These are phyloP conservation scores for Eupeodes luniger DNA, from an alignment of 2,888 invertebrate genomes.

Conservation along the genomic window DNA sequence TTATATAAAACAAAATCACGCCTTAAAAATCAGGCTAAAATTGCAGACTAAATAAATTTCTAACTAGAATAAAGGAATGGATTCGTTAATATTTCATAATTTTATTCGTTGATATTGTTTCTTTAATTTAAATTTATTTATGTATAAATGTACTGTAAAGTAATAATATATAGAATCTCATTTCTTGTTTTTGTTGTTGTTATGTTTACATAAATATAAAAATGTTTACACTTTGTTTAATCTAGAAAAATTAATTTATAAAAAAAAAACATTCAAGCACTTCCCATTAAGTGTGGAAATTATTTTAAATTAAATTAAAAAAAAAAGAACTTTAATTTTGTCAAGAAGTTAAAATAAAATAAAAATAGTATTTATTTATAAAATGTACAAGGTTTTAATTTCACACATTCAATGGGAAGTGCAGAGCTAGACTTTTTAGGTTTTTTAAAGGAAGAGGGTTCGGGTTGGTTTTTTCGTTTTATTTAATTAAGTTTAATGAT, in stretches of 20 bases:
- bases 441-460: slow-evolving; percentile 1
- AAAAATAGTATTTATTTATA: slow-evolving; percentile 35
- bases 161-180: slow-evolving; percentile 36
- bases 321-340: slow-evolving; percentile 42
- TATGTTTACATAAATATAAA: slow-evolving; percentile 49
- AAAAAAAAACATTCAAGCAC: slow-evolving; percentile 53
- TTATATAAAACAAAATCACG: slow-evolving; percentile 69
- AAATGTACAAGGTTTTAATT: slow-evolving; percentile 68
- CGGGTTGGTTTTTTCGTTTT: not conserved
- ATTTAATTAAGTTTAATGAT: not conserved
- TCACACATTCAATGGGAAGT: slow-evolving; percentile 75
- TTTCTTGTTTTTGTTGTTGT: slow-evolving; percentile 8
- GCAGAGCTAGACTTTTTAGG: slow-evolving; percentile 61
- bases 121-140: slow-evolving; percentile 5
- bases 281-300: slow-evolving; percentile 76
- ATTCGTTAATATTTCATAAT: slow-evolving; percentile 13
- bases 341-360: slow-evolving; percentile 17
- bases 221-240: slow-evolving; percentile 42
- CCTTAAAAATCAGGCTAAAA: slow-evolving; percentile 78
- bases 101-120: slow-evolving; percentile 20
- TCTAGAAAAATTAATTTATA: slow-evolving; percentile 43
- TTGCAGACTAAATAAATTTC: slow-evolving; percentile 62
- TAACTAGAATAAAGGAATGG: slow-evolving; percentile 62
- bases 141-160: slow-evolving; percentile 4
- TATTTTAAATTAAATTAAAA: slow-evolving; percentile 28